Base-by-base conservation (phyloP, 1,140 invertebrate genomes). In the Steinernema khuongi region DNA sequence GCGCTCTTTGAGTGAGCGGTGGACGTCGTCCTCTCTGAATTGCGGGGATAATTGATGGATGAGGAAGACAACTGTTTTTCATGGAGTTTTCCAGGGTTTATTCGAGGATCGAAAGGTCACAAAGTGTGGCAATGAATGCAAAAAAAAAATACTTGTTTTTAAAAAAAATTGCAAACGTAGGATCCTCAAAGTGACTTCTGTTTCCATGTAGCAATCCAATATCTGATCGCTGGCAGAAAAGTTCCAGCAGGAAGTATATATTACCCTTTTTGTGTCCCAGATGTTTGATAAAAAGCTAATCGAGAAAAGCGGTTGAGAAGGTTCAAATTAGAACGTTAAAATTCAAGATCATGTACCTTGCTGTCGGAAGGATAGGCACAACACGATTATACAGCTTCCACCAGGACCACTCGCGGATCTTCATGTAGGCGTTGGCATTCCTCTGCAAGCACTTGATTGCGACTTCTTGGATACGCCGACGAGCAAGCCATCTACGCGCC, bases 371-470 rank as follows among this genome's bases (percentile, higher is more conserved):
- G 22, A 81, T 74, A 0, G 79, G 79, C 18, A 69, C 68, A 0
- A 81, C 79, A 1, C 77, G 67, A 14, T 50, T 74, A 36, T 78
- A 81, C 32, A 81, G 33, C 33, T 74, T 83, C 79, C 79, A 79
- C 79, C 79, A 81, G 1, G 79, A 67, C 79, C 79, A 81, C 70
- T 74, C 72, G 22, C 78, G 68, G 0, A 82, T 29, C 50, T 73
- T 75, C 19, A 81, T 68, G 72, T 81, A 77, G n/a, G 70, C 17
- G 18, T 67, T 18, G n/a, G 69, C 68, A 68, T 81, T 81, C 41
- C 75, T 50, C 43, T 81, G 80, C 0, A 81, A 78, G 71, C 81
- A 83, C 26, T 68, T 43, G 29, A 83, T 76, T 26, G 80, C 80
- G 22, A 44, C 60, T 30, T 81, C 81, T 31, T 84, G 68, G n/a